Base-by-base conservation (phyloP, 2,113 vertebrate genomes). In the Silurus meridionalis region DNA sequence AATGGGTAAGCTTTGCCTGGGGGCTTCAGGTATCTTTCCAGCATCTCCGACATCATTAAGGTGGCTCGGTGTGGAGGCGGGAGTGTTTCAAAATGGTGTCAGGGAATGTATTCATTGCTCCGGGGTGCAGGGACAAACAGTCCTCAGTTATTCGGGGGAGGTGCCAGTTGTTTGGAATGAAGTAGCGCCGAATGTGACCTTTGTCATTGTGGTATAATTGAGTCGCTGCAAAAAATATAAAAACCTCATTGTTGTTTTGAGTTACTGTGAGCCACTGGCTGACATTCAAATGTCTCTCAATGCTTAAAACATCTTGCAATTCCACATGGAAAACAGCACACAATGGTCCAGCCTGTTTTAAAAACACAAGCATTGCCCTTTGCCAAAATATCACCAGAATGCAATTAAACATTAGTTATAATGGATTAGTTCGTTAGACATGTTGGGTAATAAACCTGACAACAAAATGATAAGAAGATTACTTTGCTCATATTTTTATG, bases 1-100 rank as follows among this genome's bases (percentile, higher is more conserved):
- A 83, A 80, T 87, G 28, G 37, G 48, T 71, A 85, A 83, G 89
- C 85, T 87, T 86, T 83, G 57, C 88, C 88, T 83, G 83, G 75
- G 83, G 82, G 86, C 85, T 60, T 75, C 80, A 88, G 82, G 86
- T 90, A 79, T 82, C 23, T 86, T 80, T 72, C 85, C 57, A 86
- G 85, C 87, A 78, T 78, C 28, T 53, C 53, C 55, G 82, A 78
- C 77, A 86, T 87, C 72, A 89, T 86, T 84, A 84, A 52, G 79
- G 57, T 71, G 80, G 79, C 57, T 82, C 80, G 83, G 72, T 63
- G 85, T 80, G 57, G 83, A 63, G 82, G 77, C 67, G 21, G 67
- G 55, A 82, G 77, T 37, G 55, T 86, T 84, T 86, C 50, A 87
- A 87, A 85, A 78, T 80, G 84, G 80, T 66, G 77, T 71, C 58